These are phyloP conservation scores for Percina caprodes DNA, from an alignment of 2,113 vertebrate species.

Conservation along the genomic window DNA sequence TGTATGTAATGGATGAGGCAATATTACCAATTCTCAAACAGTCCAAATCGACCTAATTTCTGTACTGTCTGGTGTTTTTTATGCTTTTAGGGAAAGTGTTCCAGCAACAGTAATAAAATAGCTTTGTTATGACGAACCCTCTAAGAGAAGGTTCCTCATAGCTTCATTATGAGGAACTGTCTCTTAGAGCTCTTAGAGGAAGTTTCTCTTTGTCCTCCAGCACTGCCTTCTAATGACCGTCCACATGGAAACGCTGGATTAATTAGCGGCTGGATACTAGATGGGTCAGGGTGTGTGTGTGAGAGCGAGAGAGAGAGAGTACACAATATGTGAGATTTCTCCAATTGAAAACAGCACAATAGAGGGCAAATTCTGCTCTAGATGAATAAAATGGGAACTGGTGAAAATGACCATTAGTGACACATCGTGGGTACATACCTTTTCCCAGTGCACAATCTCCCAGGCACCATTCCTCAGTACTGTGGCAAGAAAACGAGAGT, in stretches of 20 bases:
- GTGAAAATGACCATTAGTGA: slow-evolving; percentile 6
- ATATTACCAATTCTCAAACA: background rate
- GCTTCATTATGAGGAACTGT: slow-evolving; percentile 53
- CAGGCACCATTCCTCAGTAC: slow-evolving; percentile 97
- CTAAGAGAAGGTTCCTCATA: too few species aligned
- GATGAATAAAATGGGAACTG: background rate
- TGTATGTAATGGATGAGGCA: slow-evolving; percentile 13
- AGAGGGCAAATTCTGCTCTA: background rate
- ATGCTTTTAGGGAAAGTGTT: slow-evolving; percentile 34
- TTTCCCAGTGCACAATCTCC: slow-evolving; percentile 99
- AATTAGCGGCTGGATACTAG: slow-evolving; percentile 53
- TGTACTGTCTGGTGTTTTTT: slow-evolving; percentile 29
- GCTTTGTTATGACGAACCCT: slow-evolving; percentile 36
- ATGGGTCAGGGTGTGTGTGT: slow-evolving; percentile 23
- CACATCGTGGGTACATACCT: slow-evolving; percentile 84
- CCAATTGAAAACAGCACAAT: slow-evolving; percentile 21
- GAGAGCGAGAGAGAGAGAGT: too few species aligned
- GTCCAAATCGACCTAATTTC: background rate
- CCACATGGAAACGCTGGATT: slow-evolving; percentile 62
- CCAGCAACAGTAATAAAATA: slow-evolving; percentile 50
- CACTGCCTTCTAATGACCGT: slow-evolving; percentile 55
- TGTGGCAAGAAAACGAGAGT: slow-evolving; percentile 65
- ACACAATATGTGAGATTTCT: slow-evolving; percentile 18
- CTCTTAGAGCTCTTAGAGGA: slow-evolving; percentile 40
- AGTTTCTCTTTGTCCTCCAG: slow-evolving; percentile 55